Evolutionary conservation across 2,113 vertebrate species (phyloP).

Genomic region (Peromyscus maniculatus): DNA sequence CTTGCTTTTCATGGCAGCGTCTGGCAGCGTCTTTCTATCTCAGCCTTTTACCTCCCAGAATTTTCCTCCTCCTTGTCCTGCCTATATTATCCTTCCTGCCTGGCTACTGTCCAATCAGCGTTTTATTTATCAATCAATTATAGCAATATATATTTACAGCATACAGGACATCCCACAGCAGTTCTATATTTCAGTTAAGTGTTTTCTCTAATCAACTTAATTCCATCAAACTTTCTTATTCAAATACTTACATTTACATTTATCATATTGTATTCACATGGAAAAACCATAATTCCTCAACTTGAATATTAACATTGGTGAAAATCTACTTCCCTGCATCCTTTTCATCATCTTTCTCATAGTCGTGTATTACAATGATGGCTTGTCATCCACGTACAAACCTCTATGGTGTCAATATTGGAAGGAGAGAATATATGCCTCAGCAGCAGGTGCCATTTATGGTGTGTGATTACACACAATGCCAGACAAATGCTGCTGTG

Average conservation of each 20-base stretch:
- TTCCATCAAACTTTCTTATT: not conserved
- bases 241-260: constrained; percentile 24
- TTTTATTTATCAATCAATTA: too few relatives aligned
- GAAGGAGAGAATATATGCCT: not conserved
- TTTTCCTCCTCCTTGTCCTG: too few relatives aligned
- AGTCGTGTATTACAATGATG: not conserved
- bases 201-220: not conserved
- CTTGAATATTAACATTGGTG: not conserved
- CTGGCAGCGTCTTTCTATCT: too few relatives aligned
- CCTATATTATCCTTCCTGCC: too few relatives aligned
- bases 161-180: too few relatives aligned
- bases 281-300: constrained; percentile 28
- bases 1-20: too few relatives aligned
- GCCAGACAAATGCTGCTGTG: not conserved
- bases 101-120: too few relatives aligned
- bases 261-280: not conserved
- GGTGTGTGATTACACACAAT: not conserved
- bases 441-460: not conserved
- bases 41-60: too few relatives aligned
- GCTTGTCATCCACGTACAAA: constrained; percentile 6
- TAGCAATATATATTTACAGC: too few relatives aligned
- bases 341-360: not conserved
- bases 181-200: not conserved
- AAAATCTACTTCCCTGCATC: constrained; percentile 27
- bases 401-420: not conserved